Evolutionary conservation across 2,113 vertebrate genomes (phyloP), one percentile per base, ranked within the genome.

Genomic region (Podarcis muralis): DNA sequence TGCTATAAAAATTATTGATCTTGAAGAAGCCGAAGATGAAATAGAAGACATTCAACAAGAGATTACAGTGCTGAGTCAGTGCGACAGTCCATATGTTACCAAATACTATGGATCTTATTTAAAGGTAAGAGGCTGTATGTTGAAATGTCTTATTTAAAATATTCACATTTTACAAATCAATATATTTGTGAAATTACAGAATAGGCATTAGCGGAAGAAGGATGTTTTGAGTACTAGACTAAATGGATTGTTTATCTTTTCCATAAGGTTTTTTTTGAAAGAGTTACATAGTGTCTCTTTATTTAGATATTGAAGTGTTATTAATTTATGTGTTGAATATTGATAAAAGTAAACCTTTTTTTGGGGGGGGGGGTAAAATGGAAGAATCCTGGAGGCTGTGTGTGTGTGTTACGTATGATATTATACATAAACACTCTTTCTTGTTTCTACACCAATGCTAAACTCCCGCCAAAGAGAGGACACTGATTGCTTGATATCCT

Each of bases 1-100:
- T 91, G 99, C 99, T 93, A 99, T 99, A 96, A 99, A 99, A 97
- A 99, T 98, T 91, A 99, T 99, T 94, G 99, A 99, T 94, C 97
- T 99, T 91, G 99, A 99, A 95, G 99, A 99, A 96, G 99, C 99
- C 1, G 99, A 99, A 95, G 99, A 99, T 92, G 99, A 99, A 94
- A 99, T 99, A 87, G 99, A 99, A 96, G 99, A 99, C 95, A 98
- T 99, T 95, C 98, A 99, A 81, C 98, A 99, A 95, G 99, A 99
- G 96, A 99, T 99, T 94, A 99, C 99, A 22, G 99, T 99, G 90
- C 98, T 99, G 90, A 99, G 99, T 96, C 99, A 99, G 92, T 99
- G 99, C 43, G 98, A 99, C 97, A 99, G 99, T 92, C 98, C 98
- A 27, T 99, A 99, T 18, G 98, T 99, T 94, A 99, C 99, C 94